Percentiles rank a stretch among this genome's conserved stretches.
Conservation (phyloP, 1,140 invertebrate genomes). For the Heliconius melpomene region DNA sequence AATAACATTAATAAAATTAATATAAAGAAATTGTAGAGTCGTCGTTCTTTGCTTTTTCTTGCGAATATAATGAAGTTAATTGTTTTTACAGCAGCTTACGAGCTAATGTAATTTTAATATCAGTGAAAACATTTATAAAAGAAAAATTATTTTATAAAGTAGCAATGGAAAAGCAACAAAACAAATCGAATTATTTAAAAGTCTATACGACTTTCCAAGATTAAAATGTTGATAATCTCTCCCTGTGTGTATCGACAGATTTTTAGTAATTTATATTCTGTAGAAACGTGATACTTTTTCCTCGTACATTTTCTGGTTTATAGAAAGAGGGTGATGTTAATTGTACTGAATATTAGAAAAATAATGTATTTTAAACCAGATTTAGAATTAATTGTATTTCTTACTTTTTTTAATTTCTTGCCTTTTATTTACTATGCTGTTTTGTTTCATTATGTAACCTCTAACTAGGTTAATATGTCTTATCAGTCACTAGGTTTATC, state of each 20-base stretch:
- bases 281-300: not conserved
- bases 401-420: not conserved
- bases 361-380: not conserved
- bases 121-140: too few relatives aligned
- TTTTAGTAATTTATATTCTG: slow-evolving; percentile 1
- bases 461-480: slow-evolving; percentile 32
- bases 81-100: not conserved
- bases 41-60: not conserved
- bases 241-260: not conserved
- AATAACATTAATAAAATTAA: too few relatives aligned
- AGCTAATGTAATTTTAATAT: not conserved
- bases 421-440: slow-evolving; percentile 9
- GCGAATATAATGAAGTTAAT: not conserved
- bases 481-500: slow-evolving; percentile 26
- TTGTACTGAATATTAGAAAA: not conserved
- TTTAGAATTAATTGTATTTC: not conserved
- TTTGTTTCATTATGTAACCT: slow-evolving; percentile 26
- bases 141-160: too few relatives aligned
- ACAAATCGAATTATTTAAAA: not conserved
- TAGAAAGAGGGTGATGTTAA: not conserved
- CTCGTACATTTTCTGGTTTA: not conserved
- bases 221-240: not conserved
- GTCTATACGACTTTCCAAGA: not conserved
- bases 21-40: not conserved
- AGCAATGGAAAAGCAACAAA: too few relatives aligned